phyloP scores from a whole-genome alignment of 1,140 invertebrate genomes.

The Helicoverpa armigera region DNA sequence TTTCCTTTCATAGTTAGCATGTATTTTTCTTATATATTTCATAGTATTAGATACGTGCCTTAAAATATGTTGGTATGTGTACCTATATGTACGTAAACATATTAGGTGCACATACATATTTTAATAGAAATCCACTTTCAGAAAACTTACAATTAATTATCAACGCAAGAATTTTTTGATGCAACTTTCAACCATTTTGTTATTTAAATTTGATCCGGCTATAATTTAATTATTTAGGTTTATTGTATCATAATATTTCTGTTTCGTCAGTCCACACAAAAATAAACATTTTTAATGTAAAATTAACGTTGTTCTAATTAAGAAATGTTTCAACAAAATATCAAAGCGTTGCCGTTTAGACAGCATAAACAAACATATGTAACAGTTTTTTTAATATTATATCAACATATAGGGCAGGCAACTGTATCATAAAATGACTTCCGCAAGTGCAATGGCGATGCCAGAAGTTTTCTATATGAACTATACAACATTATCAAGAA shows the following conservation, averaged over 20 bases:
- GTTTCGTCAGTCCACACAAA: neutral
- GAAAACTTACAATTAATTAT: too few relatives aligned
- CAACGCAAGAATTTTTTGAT: too few relatives aligned
- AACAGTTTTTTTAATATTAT: slow-evolving; percentile 33
- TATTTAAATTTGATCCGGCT: too few relatives aligned
- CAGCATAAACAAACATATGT: slow-evolving; percentile 41
- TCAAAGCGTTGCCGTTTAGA: slow-evolving; percentile 34
- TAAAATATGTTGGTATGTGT: too few relatives aligned
- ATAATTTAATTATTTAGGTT: neutral
- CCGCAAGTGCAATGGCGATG: slow-evolving; percentile 20
- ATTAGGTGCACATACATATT: too few relatives aligned
- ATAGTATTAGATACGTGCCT: too few relatives aligned
- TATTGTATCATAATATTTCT: neutral
- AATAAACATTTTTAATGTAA: neutral
- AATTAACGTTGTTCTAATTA: slow-evolving; percentile 7
- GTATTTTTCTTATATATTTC: too few relatives aligned
- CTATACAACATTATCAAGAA: neutral
- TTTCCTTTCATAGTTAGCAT: too few relatives aligned
- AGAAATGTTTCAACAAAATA: slow-evolving; percentile 28
- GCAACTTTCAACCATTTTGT: too few relatives aligned
- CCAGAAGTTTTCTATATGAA: neutral
- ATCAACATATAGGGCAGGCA: slow-evolving; percentile 23
- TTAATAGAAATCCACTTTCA: too few relatives aligned
- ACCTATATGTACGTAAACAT: too few relatives aligned
- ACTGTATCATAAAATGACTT: slow-evolving; percentile 49